Percentiles rank a stretch among this genome's conserved stretches.
phyloP scores from a whole-genome alignment of 2,888 invertebrate genomes.

The Zeuzera pyrina region DNA sequence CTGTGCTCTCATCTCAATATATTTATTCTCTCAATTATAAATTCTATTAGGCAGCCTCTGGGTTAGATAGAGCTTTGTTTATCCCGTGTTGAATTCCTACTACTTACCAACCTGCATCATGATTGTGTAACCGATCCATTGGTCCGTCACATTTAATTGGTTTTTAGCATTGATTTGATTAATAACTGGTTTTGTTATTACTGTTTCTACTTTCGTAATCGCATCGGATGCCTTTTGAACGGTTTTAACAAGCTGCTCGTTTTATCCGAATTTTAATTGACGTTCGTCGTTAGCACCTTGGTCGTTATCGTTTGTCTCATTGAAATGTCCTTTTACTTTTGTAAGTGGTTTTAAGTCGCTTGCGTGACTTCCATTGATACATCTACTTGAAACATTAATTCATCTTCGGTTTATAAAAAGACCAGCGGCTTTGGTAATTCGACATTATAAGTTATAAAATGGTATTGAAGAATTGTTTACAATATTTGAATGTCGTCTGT shows the following conservation, averaged over 20 bases:
- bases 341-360: conserved; percentile 11
- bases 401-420: too few relatives aligned
- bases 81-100: conserved; percentile 25
- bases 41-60: conserved; percentile 35
- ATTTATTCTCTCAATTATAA: conserved; percentile 41
- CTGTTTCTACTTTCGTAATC: conserved; percentile 24
- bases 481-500: too few relatives aligned
- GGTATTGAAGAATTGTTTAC: too few relatives aligned
- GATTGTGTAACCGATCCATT: conserved; percentile 32
- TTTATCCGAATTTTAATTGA: conserved; percentile 42
- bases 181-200: conserved; percentile 30
- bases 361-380: too few relatives aligned
- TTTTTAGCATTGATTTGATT: conserved; percentile 44
- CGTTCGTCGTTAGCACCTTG: conserved; percentile 17
- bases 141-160: conserved; percentile 47
- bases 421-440: too few relatives aligned
- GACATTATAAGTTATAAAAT: too few relatives aligned
- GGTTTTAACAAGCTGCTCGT: conserved; percentile 21
- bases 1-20: conserved; percentile 16
- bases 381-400: too few relatives aligned
- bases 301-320: conserved; percentile 20
- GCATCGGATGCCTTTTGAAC: conserved; percentile 15
- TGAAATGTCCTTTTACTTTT: conserved; percentile 26
- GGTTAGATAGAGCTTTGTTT: conserved; percentile 32
- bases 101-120: conserved; percentile 27